phyloP scores from a whole-genome alignment of 2,113 vertebrate genomes.

The Aplodontia rufa region DNA sequence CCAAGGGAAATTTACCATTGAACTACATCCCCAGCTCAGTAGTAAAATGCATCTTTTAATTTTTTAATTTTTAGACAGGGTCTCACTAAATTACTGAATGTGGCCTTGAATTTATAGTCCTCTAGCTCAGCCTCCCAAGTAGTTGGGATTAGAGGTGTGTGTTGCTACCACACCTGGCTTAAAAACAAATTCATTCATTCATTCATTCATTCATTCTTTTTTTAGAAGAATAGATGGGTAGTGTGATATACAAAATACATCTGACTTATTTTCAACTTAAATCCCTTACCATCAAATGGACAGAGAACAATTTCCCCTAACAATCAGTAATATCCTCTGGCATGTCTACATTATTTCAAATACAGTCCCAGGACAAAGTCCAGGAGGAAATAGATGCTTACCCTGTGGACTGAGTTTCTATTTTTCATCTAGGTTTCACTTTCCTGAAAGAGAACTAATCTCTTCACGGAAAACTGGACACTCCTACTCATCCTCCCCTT shows the following conservation, averaged over 20 bases:
- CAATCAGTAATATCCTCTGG: not conserved
- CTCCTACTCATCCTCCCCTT: not conserved
- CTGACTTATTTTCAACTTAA: not conserved
- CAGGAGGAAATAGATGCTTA: not conserved
- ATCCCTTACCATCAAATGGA: not conserved
- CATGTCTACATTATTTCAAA: not conserved
- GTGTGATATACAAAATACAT: not conserved
- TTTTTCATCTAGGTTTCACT: conserved; percentile 54
- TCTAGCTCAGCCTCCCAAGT: too few relatives aligned
- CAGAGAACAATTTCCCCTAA: not conserved
- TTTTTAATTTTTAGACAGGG: too few relatives aligned
- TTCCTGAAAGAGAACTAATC: not conserved
- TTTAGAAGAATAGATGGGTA: not conserved
- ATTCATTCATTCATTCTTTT: too few relatives aligned
- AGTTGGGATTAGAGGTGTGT: too few relatives aligned
- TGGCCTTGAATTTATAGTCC: too few relatives aligned
- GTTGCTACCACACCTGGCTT: too few relatives aligned
- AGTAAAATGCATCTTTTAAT: too few relatives aligned
- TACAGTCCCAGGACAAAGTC: not conserved
- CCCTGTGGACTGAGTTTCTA: not conserved
- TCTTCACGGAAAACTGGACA: not conserved
- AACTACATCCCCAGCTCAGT: too few relatives aligned
- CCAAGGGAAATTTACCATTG: too few relatives aligned
- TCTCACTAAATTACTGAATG: too few relatives aligned
- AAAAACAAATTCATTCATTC: too few relatives aligned